Conservation (phyloP, 2,888 invertebrate genomes). For the Oegoconia quadripuncta region DNA sequence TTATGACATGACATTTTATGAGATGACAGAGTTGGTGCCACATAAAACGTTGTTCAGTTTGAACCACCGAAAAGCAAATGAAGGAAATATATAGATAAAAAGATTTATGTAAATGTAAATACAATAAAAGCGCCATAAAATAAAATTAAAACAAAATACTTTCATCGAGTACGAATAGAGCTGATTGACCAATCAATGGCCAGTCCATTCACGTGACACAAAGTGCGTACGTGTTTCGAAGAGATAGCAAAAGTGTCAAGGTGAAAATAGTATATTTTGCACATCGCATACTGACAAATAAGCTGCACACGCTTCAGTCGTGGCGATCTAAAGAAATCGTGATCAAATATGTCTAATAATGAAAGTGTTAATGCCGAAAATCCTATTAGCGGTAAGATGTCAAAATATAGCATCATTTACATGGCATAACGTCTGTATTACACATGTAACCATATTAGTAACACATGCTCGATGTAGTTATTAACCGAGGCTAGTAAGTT, state of each 20-base stretch:
- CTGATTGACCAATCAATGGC: neutral
- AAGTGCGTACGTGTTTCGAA: constrained; percentile 11
- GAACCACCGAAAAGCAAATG: too few species aligned
- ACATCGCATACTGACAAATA: constrained; percentile 30
- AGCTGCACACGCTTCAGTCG: constrained; percentile 35
- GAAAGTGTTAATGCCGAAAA: constrained; percentile 30
- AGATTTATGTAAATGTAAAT: too few species aligned
- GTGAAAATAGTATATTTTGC: constrained; percentile 29
- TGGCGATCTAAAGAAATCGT: constrained; percentile 45
- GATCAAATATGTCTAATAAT: constrained; percentile 36
- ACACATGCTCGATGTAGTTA: too few species aligned
- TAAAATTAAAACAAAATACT: too few species aligned
- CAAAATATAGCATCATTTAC: constrained; percentile 3
- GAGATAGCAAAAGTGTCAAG: constrained; percentile 26
- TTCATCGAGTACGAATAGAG: neutral
- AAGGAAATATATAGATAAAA: too few species aligned
- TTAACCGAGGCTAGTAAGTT: too few species aligned
- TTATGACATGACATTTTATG: too few species aligned
- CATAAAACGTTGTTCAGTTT: too few species aligned
- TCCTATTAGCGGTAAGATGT: constrained; percentile 13
- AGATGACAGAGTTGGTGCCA: too few species aligned
- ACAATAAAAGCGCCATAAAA: too few species aligned
- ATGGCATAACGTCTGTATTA: neutral
- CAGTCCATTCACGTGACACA: constrained; percentile 14
- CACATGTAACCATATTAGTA: too few species aligned